phyloP scores from a whole-genome alignment of 2,113 vertebrate genomes.

The Hassar affinis region DNA sequence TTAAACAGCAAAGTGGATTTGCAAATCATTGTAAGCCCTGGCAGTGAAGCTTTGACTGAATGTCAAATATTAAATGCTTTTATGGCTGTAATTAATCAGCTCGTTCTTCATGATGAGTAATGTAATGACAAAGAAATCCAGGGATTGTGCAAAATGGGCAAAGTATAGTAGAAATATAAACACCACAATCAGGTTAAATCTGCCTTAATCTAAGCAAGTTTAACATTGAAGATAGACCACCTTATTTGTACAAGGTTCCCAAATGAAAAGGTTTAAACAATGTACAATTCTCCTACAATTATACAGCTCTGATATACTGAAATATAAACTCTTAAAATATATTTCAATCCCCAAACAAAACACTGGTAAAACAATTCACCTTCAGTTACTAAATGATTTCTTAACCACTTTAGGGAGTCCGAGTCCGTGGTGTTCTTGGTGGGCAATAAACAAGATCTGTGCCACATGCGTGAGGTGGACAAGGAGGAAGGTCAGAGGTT shows the following conservation, averaged over 20 bases:
- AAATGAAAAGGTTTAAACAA: background rate
- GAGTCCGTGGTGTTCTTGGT: constrained; percentile 78
- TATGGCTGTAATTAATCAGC: constrained; percentile 11
- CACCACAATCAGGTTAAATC: constrained; percentile 27
- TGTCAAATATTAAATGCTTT: background rate
- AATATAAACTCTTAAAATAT: background rate
- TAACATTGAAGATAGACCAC: background rate
- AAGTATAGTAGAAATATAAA: constrained; percentile 29
- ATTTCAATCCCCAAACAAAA: constrained; percentile 5
- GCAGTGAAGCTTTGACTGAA: background rate
- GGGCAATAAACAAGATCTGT: constrained; percentile 88
- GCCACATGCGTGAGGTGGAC: constrained; percentile 80
- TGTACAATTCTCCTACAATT: background rate
- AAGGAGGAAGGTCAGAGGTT: constrained; percentile 81
- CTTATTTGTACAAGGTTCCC: constrained; percentile 11
- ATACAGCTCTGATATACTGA: background rate
- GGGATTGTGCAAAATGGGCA: background rate
- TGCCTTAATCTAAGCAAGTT: constrained; percentile 27
- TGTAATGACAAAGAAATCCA: constrained; percentile 9
- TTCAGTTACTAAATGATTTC: background rate
- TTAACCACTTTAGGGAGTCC: constrained; percentile 62
- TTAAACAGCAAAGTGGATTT: background rate
- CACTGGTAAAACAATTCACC: background rate
- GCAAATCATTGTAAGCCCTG: background rate
- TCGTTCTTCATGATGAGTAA: background rate